These are phyloP conservation scores for Misgurnus mizolepis DNA, from an alignment of 2,113 vertebrate species.

Conservation along the genomic window DNA sequence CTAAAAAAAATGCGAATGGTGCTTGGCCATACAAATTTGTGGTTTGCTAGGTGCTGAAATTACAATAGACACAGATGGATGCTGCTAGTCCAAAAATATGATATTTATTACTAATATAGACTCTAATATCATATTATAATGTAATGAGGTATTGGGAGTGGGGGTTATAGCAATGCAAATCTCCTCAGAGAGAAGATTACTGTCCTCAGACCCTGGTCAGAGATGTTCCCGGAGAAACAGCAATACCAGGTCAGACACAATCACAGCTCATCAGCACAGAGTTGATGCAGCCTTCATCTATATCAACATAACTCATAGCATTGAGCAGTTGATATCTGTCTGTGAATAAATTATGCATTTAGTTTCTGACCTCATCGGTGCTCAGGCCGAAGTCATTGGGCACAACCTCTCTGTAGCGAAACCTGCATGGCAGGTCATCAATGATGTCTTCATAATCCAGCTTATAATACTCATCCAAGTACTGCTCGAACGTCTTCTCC, in stretches of 20 bases:
- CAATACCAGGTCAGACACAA: slow-evolving; percentile 78
- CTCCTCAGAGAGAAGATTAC: slow-evolving; percentile 84
- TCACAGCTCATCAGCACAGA: slow-evolving; percentile 74
- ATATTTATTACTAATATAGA: too few species aligned
- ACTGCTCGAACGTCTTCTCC: slow-evolving; percentile 83
- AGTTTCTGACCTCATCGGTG: slow-evolving; percentile 78
- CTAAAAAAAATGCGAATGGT: too few species aligned
- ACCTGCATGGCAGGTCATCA: slow-evolving; percentile 86
- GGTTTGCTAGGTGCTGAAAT: too few species aligned
- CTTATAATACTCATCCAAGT: slow-evolving; percentile 86
- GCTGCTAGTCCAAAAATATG: too few species aligned
- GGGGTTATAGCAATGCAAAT: background rate
- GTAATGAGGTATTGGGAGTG: too few species aligned
- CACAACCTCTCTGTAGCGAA: slow-evolving; percentile 84
- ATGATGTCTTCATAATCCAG: slow-evolving; percentile 90
- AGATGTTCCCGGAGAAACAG: slow-evolving; percentile 61
- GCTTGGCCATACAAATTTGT: too few species aligned
- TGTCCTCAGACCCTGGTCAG: slow-evolving; percentile 76
- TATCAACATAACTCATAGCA: background rate
- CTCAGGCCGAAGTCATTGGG: slow-evolving; percentile 87
- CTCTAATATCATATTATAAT: too few species aligned
- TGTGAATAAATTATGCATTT: accelerated
- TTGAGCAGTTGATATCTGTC: background rate
- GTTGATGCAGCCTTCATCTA: background rate
- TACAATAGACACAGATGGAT: too few species aligned